These are phyloP conservation scores for Nemoura dubitans DNA, from an alignment of 2,888 invertebrate genomes.

Conservation along the genomic window DNA sequence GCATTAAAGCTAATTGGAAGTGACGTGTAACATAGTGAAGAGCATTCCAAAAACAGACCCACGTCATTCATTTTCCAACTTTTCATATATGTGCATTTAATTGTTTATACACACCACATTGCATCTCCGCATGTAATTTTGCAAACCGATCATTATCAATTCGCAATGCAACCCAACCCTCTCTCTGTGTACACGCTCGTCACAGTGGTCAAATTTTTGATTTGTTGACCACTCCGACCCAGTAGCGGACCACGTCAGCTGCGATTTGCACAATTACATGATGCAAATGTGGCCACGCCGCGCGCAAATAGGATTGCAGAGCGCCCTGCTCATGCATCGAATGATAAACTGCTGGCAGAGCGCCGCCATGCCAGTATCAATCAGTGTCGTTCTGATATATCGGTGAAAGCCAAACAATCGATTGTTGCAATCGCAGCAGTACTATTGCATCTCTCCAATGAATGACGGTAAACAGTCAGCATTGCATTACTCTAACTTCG, in stretches of 20 bases:
- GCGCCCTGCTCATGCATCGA: neutral
- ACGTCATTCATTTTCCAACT: no score
- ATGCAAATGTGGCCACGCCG: neutral
- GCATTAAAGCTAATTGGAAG: no score
- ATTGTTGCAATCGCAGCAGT: neutral
- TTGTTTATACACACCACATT: no score
- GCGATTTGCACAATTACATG: neutral
- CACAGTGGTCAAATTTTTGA: no score
- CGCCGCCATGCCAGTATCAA: neutral
- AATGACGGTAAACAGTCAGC: neutral
- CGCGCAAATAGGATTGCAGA: neutral
- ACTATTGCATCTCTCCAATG: neutral
- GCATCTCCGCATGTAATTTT: no score
- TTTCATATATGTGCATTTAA: no score
- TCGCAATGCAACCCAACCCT: no score
- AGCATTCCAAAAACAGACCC: no score
- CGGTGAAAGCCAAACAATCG: conserved; percentile 7
- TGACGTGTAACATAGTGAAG: no score
- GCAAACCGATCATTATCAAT: no score
- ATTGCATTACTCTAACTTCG: neutral
- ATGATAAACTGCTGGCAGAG: neutral
- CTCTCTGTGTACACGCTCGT: no score
- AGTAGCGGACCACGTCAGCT: neutral
- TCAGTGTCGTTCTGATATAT: neutral
- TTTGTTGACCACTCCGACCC: no score